phyloP scores from a whole-genome alignment of 2,888 invertebrate genomes.

The Steinernema hermaphroditum region DNA sequence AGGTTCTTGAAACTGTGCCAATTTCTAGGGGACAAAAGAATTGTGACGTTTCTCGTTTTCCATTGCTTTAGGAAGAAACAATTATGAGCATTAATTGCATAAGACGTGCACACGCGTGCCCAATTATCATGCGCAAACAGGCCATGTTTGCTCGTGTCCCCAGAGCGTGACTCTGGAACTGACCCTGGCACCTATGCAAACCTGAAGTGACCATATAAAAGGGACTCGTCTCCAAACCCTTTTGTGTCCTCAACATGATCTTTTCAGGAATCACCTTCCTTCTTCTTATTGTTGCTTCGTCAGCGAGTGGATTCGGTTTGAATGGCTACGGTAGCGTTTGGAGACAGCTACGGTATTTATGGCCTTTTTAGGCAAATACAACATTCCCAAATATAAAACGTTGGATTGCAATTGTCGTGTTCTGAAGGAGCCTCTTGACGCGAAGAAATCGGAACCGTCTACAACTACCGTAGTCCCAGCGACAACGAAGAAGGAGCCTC shows the following conservation, averaged over 20 bases:
- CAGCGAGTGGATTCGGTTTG: background rate
- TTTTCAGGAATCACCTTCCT: background rate
- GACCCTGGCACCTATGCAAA: constrained; percentile 26
- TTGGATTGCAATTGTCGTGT: constrained; percentile 6
- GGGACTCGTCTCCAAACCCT: no score
- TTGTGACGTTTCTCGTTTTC: no score
- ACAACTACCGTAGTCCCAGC: background rate
- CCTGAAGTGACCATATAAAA: background rate
- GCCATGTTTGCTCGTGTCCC: constrained; percentile 1
- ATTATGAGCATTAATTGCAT: no score
- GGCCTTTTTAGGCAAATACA: constrained; percentile 1
- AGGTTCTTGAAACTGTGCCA: no score
- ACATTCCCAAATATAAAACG: background rate
- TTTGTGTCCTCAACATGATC: background rate
- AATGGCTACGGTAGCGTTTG: no score
- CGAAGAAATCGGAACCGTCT: background rate
- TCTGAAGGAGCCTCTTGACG: background rate
- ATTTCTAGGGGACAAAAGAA: no score
- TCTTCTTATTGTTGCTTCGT: background rate
- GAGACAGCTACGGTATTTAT: no score
- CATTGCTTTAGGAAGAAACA: no score
- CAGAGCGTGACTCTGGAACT: constrained; percentile 25
- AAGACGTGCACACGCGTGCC: background rate
- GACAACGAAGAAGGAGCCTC: background rate
- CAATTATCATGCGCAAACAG: constrained; percentile 12